These are phyloP conservation scores for Diabrotica balteata DNA, from an alignment of 2,888 invertebrate genomes.

Conservation along the genomic window DNA sequence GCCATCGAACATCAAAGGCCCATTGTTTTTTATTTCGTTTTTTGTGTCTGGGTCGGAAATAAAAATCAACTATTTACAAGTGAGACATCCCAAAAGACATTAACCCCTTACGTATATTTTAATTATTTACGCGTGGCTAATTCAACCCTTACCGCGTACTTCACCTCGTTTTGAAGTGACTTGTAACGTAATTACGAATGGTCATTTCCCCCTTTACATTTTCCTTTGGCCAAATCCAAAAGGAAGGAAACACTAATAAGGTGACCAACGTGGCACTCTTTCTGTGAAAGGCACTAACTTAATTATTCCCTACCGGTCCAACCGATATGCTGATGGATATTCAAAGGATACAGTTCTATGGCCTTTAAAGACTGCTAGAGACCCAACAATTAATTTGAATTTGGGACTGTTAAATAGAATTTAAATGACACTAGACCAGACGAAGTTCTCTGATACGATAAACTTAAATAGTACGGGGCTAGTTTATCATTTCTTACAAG, in stretches of 20 bases:
- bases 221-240: conserved; percentile 7
- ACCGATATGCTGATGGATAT: conserved; percentile 7
- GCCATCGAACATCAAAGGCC: too few species aligned
- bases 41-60: too few species aligned
- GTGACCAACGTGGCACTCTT: conserved; percentile 8
- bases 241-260: conserved; percentile 18
- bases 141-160: neutral
- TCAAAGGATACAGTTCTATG: conserved; percentile 12
- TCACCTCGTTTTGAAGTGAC: neutral
- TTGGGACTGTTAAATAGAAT: conserved; percentile 2
- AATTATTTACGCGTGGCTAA: too few species aligned
- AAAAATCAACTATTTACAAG: too few species aligned
- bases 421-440: conserved; percentile 1
- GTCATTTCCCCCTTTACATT: conserved; percentile 13
- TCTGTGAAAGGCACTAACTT: conserved; percentile 13
- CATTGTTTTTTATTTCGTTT: too few species aligned
- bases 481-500: too few species aligned
- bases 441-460: too few species aligned
- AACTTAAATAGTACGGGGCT: too few species aligned
- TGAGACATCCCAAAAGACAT: too few species aligned
- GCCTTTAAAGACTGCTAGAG: neutral
- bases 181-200: conserved; percentile 10
- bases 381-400: conserved; percentile 9
- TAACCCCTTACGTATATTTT: too few species aligned
- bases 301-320: conserved; percentile 7